Evolutionary conservation across 1,140 invertebrate genomes (phyloP).

Genomic region (Ceratina calcarata): DNA sequence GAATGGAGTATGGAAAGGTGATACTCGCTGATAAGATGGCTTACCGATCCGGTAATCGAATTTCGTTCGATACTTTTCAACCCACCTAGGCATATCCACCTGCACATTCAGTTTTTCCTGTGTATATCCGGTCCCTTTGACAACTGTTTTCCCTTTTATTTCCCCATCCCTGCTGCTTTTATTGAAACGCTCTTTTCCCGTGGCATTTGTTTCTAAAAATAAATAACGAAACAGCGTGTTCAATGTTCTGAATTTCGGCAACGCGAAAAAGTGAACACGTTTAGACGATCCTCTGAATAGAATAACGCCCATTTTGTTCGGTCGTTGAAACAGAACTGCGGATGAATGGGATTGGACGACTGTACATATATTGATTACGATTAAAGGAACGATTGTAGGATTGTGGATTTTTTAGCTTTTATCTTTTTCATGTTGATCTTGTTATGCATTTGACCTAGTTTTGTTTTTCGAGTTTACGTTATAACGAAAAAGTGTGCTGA

Average conservation of each 20-base stretch:
- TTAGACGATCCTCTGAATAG: not conserved
- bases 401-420: no score
- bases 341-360: no score
- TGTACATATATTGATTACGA: no score
- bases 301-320: not conserved
- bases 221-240: no score
- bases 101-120: not conserved
- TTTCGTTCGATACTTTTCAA: constrained; percentile 14
- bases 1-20: not conserved
- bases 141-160: not conserved
- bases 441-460: no score
- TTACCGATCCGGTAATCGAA: constrained; percentile 15
- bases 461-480: no score
- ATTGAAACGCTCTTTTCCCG: not conserved
- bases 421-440: no score
- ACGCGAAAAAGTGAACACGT: not conserved
- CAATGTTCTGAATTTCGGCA: no score
- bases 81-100: no score
- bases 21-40: not conserved
- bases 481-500: no score
- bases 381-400: no score
- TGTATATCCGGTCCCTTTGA: not conserved
- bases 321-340: not conserved
- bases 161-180: not conserved
- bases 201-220: not conserved